Base-by-base conservation (phyloP, 2,113 vertebrate genomes). In the Oreochromis niloticus region DNA sequence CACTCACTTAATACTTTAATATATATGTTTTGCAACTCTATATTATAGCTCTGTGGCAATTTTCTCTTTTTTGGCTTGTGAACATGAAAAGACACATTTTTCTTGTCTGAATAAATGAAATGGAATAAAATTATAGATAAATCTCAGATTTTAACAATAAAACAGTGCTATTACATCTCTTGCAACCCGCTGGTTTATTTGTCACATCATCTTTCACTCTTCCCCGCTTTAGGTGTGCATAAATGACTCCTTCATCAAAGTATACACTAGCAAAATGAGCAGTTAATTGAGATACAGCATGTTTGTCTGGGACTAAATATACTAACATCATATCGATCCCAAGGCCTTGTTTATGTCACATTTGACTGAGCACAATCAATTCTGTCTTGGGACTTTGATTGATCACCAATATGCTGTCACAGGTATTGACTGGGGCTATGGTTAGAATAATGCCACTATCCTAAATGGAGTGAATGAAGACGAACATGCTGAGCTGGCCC, bases 301-400 rank as follows among this genome's bases (percentile, higher is more conserved):
- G 94, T 93, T 95, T 93, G 94, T 95, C 89, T 92, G 57, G 71
- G 78, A 81, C 85, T 80, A 89, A 94, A 92, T 87, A 83, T 92
- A 88, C 89, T 87, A 85, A 92, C 91, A 86, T 90, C 85, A 13
- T 56, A 95, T 95, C 46, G 95, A 95, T 87, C 61, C 79, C 17
- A 2, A 39, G 87, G 85, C 94, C 94, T 96, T 95, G 94, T 96
- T 96, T 94, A 93, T 95, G 96, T 96, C 96, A 95, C 94, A 95
- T 95, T 92, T 96, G 95, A 96, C 93, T 92, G 94, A 95, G 93
- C 88, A 59, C 92, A 93, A 96, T 96, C 96, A 95, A 96, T 96
- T 88, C 87, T 78, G 93, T 90, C 94, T 91, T 91, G 93, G 91
- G 93, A 93, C 91, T 92, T 93, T 96, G 95, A 96, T 95, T 95